phyloP scores from a whole-genome alignment of 2,113 vertebrate species.

The Blennius ocellaris region DNA sequence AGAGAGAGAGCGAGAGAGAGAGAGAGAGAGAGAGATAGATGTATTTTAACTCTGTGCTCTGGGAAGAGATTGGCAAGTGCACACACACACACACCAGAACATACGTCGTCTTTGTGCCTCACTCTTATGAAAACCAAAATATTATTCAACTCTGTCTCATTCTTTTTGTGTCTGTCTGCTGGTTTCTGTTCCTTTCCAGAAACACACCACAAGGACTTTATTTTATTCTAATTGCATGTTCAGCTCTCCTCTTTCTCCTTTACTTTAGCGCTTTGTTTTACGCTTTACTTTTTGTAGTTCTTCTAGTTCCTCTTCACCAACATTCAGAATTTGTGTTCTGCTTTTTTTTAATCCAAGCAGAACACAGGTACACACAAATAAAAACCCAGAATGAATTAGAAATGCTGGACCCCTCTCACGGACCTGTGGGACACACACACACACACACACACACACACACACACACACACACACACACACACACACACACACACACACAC shows the following conservation, averaged over 20 bases:
- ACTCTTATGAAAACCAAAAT: slow-evolving; percentile 35
- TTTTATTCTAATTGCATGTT: neutral
- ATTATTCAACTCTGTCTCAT: slow-evolving; percentile 10
- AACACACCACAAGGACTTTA: neutral
- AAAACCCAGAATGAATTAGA: too few species aligned
- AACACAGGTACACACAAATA: too few species aligned
- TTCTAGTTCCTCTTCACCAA: neutral
- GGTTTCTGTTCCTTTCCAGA: neutral
- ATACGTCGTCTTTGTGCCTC: neutral
- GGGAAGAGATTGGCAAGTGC: neutral
- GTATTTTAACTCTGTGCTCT: slow-evolving; percentile 25
- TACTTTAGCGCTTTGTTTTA: neutral
- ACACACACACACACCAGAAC: neutral
- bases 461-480: too few species aligned
- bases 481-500: too few species aligned
- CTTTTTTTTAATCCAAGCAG: too few species aligned
- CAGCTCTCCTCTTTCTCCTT: neutral
- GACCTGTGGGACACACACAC: too few species aligned
- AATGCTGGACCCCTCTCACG: too few species aligned
- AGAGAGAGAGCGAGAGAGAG: too few species aligned
- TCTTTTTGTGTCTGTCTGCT: neutral
- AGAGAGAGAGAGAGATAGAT: too few species aligned
- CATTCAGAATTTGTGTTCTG: too few species aligned
- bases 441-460: too few species aligned
- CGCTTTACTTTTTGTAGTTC: neutral